Evolutionary conservation across 2,113 vertebrate genomes (phyloP), one percentile per base, ranked within the genome.

Genomic region (Clupea harengus): DNA sequence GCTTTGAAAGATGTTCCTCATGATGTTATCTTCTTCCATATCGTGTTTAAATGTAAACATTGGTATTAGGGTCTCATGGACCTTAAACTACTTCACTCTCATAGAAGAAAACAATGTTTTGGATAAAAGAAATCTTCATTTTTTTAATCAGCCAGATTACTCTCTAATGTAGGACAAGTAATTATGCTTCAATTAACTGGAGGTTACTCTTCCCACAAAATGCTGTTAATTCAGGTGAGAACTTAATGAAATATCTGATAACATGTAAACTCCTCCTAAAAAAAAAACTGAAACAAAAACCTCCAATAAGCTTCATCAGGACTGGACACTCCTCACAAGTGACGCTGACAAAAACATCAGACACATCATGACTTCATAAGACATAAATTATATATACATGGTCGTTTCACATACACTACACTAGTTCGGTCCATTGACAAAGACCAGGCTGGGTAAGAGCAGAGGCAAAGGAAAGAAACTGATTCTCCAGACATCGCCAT

Each of bases 361-460:
- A 82, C 80, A 87, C 22, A 88, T 84, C 81, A 81, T 75, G 78
- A 81, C 72, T 83, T 90, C 88, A 89, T 87, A 83, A 86, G 87
- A 88, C 84, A 87, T 85, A 86, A 87, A 84, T 54, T 87, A 85
- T 86, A 88, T 88, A 86, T 85, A 86, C 87, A 87, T 78, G 50
- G 83, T 89, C 82, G 85, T 87, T 87, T 87, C 67, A 89, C 81
- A 90, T 87, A 75, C 85, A 88, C 82, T 87, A 86, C 84, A 86
- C 52, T 86, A 85, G 87, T 84, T 86, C 86, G 83, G 87, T 86
- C 87, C 75, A 84, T 87, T 83, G 82, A 91, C 89, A 88, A 88
- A 84, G 85, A 90, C 83, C 86, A 88, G 90, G 87, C 84, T 67
- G 86, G 83, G 85, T 75, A n/a, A 83, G 45, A 87, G 82, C 86